phyloP scores from a whole-genome alignment of 1,140 invertebrate genomes.

The Diachasmimorpha longicaudata region DNA sequence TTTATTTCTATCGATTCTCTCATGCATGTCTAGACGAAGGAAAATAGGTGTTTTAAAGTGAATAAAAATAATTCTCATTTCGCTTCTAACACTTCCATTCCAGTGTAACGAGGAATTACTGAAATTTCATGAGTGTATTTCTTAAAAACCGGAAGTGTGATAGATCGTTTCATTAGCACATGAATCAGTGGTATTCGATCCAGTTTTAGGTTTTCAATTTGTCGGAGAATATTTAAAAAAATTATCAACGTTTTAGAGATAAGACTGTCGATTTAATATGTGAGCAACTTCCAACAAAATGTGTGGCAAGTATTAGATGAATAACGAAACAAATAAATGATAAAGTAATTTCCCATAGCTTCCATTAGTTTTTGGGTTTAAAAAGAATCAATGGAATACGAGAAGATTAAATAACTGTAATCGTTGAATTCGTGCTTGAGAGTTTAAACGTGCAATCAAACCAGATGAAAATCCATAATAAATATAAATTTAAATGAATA shows the following conservation, averaged over 20 bases:
- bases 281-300: not conserved
- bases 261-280: not conserved
- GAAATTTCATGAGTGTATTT: not conserved
- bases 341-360: not conserved
- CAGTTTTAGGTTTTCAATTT: not conserved
- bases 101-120: not conserved
- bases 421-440: not conserved
- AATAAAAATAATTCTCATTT: not conserved
- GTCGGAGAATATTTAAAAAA: not conserved
- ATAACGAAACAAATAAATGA: not conserved
- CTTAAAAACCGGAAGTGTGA: not conserved
- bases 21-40: not conserved
- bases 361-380: not conserved
- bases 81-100: not conserved
- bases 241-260: not conserved
- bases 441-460: slow-evolving; percentile 7
- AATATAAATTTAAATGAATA: not conserved
- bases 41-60: not conserved
- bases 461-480: not conserved
- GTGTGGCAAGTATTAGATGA: not conserved
- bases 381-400: not conserved
- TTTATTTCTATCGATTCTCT: not conserved
- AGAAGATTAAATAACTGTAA: not conserved
- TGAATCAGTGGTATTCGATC: not conserved
- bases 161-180: slow-evolving; percentile 1